phyloP scores from a whole-genome alignment of 2,888 invertebrate species.

The Microctonus hyperodae region DNA sequence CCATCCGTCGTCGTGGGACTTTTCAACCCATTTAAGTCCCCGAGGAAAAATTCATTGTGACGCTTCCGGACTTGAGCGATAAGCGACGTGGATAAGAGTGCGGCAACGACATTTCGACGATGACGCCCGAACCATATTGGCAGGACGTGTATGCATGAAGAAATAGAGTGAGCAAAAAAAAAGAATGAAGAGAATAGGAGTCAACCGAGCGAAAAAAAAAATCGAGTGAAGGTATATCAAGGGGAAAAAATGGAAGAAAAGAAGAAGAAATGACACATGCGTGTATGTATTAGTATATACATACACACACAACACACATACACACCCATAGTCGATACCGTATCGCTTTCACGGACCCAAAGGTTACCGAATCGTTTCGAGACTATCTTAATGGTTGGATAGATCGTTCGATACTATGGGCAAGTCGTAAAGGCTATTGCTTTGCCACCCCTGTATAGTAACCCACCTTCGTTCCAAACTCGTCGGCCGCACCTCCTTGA shows the following conservation, averaged over 20 bases:
- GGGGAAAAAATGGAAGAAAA: slow-evolving; percentile 36
- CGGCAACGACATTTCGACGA: slow-evolving; percentile 30
- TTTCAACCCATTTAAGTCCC: slow-evolving; percentile 20
- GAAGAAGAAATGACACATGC: too few relatives aligned
- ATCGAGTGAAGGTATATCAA: slow-evolving; percentile 42
- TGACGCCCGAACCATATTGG: slow-evolving; percentile 35
- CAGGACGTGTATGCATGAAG: slow-evolving; percentile 30
- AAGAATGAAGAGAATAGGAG: slow-evolving; percentile 26
- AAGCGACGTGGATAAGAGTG: slow-evolving; percentile 35
- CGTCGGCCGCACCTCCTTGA: slow-evolving; percentile 36
- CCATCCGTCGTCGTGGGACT: slow-evolving; percentile 6
- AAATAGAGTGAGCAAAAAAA: slow-evolving; percentile 30
- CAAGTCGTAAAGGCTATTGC: slow-evolving; percentile 64
- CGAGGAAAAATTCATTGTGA: slow-evolving; percentile 38
- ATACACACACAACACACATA: slow-evolving; percentile 41
- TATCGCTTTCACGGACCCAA: slow-evolving; percentile 62
- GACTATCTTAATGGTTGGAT: slow-evolving; percentile 64
- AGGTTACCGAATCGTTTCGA: slow-evolving; percentile 64
- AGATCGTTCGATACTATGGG: slow-evolving; percentile 64
- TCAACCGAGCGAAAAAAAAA: slow-evolving; percentile 35
- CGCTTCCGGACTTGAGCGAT: slow-evolving; percentile 37
- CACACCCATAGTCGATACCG: slow-evolving; percentile 58
- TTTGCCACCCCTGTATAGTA: slow-evolving; percentile 49
- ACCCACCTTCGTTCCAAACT: slow-evolving; percentile 37
- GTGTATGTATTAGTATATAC: slow-evolving; percentile 15